Base-by-base conservation (phyloP, 2,113 vertebrate species). In the Odontesthes bonariensis region DNA sequence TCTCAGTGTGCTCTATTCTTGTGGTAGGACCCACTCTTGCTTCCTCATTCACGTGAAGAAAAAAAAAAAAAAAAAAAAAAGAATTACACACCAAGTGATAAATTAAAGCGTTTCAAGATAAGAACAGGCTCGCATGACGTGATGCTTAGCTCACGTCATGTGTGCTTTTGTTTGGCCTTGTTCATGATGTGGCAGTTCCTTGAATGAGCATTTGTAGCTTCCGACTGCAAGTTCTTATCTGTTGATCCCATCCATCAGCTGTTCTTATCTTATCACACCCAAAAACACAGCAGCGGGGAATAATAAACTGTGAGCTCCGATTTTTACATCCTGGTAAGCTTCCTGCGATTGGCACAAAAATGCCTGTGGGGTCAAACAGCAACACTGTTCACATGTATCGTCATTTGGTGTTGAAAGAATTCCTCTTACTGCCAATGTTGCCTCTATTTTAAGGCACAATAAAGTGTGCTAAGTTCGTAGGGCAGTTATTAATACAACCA, bases 1-100 rank as follows among this genome's bases (percentile, higher is more conserved):
- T 92, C 96, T 99, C 82, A 96, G 92, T 0, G 94, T 99, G 79
- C 86, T 95, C 93, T 99, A 97, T 27, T 94, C 96, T 0, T 99
- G 98, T 60, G 97, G 98, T 99, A 96, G 89, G 95, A 82, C 32
- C 61, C 62, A 53, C 19, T 32, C 65, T 75, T 71, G 22, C 73
- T 85, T 86, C 85, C 81, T 75, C 44, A 47, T 55, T 73, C 40
- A 47, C 70, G n/a, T n/a, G n/a, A n/a, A n/a, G n/a, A n/a, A n/a
- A n/a, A n/a, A 27, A 27, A 27, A 27, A 27, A 27, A 27, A 27
- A 27, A 27, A 27, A 27, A 53, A 27, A 57, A 56, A 31, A 54
- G 44, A 59, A 52, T 69, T 46, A 61, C 23, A 27, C 4, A 19
- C 65, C 32, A 12, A 23, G 8, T 63, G 19, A 68, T 27, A 8